phyloP scores from a whole-genome alignment of 2,113 vertebrate species.

The Haplochromis vanheusdeni region DNA sequence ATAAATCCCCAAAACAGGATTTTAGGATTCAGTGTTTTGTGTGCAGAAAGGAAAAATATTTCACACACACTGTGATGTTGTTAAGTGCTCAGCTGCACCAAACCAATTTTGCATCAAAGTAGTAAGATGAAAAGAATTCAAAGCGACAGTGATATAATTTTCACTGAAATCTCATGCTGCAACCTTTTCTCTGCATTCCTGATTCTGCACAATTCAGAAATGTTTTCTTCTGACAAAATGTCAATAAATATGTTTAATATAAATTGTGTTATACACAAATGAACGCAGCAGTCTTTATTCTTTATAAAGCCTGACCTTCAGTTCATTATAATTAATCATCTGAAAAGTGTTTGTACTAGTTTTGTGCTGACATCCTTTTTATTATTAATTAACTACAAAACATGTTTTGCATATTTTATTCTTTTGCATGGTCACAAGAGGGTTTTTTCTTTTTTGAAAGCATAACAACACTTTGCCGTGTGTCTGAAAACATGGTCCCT shows the following conservation, averaged over 20 bases:
- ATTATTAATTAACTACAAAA: not conserved
- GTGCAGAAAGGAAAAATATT: constrained; percentile 11
- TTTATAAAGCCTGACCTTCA: not conserved
- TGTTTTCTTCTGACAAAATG: constrained; percentile 1
- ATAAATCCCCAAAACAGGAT: not conserved
- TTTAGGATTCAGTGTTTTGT: not conserved
- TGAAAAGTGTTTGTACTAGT: not conserved
- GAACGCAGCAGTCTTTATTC: not conserved
- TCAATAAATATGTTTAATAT: not conserved
- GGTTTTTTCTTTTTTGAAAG: not conserved
- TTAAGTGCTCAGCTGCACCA: constrained; percentile 49
- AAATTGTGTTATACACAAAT: not conserved
- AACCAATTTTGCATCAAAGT: constrained; percentile 66
- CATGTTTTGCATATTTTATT: not conserved
- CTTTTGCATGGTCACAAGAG: not conserved
- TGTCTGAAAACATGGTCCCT: not conserved
- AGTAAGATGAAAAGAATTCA: constrained; percentile 55
- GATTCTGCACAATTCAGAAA: not conserved
- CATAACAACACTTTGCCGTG: not conserved
- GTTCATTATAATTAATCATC: not conserved
- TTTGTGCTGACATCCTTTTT: not conserved
- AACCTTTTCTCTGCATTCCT: constrained; percentile 10
- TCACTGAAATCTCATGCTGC: constrained; percentile 20
- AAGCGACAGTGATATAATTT: constrained; percentile 48
- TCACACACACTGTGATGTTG: constrained; percentile 42